A percentile compares a stretch with the other conserved stretches of the same genome.
Conservation (phyloP, 2,888 invertebrate genomes). For the Eledone cirrhosa region DNA sequence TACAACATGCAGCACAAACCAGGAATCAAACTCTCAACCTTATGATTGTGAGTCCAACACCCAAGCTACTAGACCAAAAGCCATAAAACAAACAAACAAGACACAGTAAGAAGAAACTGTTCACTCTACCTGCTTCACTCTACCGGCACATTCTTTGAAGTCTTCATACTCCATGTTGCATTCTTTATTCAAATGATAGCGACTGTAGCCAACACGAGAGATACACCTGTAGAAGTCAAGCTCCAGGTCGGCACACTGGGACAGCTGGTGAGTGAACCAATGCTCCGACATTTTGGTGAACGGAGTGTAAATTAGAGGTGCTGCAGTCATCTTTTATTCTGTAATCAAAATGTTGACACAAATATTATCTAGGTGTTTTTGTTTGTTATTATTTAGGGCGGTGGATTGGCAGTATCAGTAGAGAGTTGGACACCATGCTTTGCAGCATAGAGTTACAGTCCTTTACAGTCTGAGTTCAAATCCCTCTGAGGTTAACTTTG, state of each 20-base stretch:
- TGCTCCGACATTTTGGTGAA: neutral
- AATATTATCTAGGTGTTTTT: too few relatives aligned
- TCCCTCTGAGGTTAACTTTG: too few relatives aligned
- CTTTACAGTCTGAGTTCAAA: too few relatives aligned
- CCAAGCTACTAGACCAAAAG: too few relatives aligned
- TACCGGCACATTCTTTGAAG: constrained; percentile 1
- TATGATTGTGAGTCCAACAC: too few relatives aligned
- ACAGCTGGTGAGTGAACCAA: constrained; percentile 9
- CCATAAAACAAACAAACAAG: neutral
- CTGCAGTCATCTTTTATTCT: neutral
- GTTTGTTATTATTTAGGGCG: too few relatives aligned
- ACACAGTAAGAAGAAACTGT: neutral
- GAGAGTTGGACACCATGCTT: too few relatives aligned
- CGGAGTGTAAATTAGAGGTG: neutral
- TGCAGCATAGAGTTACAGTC: too few relatives aligned
- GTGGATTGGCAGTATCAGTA: too few relatives aligned
- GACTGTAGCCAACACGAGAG: constrained; percentile 16
- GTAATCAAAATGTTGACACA: too few relatives aligned
- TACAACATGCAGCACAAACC: too few relatives aligned
- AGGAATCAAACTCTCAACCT: too few relatives aligned
- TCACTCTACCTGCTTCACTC: neutral
- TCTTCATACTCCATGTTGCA: constrained; percentile 16
- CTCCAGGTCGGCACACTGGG: neutral
- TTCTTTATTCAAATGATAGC: constrained; percentile 7
- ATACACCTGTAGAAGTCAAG: constrained; percentile 13